Evolutionary conservation across 1,140 invertebrate species (phyloP).

Genomic region (Bombus confusus): DNA sequence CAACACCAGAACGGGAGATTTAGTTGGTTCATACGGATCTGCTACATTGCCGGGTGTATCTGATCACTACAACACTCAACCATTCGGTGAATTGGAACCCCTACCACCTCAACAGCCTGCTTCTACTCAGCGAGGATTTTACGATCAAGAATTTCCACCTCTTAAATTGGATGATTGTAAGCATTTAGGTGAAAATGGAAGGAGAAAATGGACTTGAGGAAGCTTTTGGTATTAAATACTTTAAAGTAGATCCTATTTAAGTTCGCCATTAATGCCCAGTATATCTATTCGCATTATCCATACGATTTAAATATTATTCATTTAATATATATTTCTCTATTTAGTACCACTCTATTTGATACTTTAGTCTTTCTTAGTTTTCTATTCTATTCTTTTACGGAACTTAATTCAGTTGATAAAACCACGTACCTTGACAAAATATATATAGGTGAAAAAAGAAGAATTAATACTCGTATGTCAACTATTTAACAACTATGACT

Average conservation of each 20-base stretch:
- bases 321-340: background rate
- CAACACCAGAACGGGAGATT: constrained; percentile 88
- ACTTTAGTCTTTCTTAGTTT: too few relatives aligned
- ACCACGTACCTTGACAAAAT: too few relatives aligned
- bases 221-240: background rate
- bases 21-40: constrained; percentile 90
- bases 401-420: too few relatives aligned
- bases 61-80: constrained; percentile 92
- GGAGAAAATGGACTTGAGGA: background rate
- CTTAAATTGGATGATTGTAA: constrained; percentile 87
- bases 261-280: background rate
- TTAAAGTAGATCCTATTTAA: background rate
- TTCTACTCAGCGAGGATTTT: constrained; percentile 94
- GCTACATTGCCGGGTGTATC: constrained; percentile 87
- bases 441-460: too few relatives aligned
- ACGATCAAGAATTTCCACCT: constrained; percentile 95
- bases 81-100: constrained; percentile 90
- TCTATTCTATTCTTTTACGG: too few relatives aligned
- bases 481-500: too few relatives aligned
- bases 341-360: background rate
- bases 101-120: constrained; percentile 87
- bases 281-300: too few relatives aligned
- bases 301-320: background rate
- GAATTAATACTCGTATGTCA: too few relatives aligned
- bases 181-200: constrained; percentile 20